A percentile compares a stretch with the other conserved stretches of the same genome.
These are phyloP conservation scores for Aphis gossypii DNA, from an alignment of 1,140 invertebrate genomes.

Conservation along the genomic window DNA sequence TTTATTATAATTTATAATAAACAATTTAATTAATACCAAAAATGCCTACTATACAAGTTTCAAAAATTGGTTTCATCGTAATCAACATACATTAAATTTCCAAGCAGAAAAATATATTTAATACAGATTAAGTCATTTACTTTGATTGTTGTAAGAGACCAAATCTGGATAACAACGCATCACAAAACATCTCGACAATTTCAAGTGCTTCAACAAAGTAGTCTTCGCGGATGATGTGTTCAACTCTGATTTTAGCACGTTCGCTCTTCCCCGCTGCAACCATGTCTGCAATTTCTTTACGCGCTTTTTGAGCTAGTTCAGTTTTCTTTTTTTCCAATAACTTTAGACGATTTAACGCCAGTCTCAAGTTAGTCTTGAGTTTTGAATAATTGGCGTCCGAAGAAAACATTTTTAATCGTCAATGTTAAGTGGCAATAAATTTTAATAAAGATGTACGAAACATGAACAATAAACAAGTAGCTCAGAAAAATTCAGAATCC, in stretches of 20 bases:
- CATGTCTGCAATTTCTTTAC: slow-evolving; percentile 98
- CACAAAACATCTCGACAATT: slow-evolving; percentile 99
- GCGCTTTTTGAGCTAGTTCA: slow-evolving; percentile 92
- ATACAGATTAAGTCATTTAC: slow-evolving; percentile 66
- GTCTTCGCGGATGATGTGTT: slow-evolving; percentile 98
- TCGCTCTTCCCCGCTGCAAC: slow-evolving; percentile 89
- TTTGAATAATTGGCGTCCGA: slow-evolving; percentile 90
- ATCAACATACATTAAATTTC: not conserved
- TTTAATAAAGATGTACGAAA: not conserved
- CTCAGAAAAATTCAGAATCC: not conserved
- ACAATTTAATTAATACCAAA: not conserved
- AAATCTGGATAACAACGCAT: slow-evolving; percentile 95
- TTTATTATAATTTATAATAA: too few relatives aligned
- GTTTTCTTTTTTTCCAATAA: slow-evolving; percentile 98
- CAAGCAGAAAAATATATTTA: not conserved
- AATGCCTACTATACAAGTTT: not conserved
- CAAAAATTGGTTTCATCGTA: not conserved
- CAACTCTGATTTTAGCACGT: slow-evolving; percentile 94
- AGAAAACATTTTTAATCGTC: slow-evolving; percentile 78
- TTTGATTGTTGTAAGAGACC: slow-evolving; percentile 98
- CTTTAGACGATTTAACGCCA: slow-evolving; percentile 93
- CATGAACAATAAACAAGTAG: not conserved
- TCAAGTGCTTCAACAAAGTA: slow-evolving; percentile 99
- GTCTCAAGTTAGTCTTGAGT: slow-evolving; percentile 93
- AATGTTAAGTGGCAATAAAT: not conserved